A percentile compares a stretch with the other conserved stretches of the same genome.
Conservation (phyloP, 1,140 invertebrate genomes). For the Leucophenga varia region DNA sequence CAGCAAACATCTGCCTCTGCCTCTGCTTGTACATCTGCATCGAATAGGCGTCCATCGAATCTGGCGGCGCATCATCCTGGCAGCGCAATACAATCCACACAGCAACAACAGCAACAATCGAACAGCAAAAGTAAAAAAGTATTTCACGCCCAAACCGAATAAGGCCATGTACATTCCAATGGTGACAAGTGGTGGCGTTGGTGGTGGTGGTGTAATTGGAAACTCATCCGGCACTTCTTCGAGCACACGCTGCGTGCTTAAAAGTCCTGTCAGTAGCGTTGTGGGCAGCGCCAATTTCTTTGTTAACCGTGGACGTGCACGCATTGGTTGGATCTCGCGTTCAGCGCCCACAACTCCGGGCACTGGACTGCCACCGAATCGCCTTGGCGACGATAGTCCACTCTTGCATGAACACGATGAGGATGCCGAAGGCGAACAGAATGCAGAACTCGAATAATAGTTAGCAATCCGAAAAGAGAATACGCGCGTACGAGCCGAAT, state of each 20-base stretch:
- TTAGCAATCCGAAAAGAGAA: neutral
- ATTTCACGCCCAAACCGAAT: constrained; percentile 38
- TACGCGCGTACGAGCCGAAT: neutral
- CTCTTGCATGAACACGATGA: constrained; percentile 61
- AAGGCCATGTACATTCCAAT: constrained; percentile 52
- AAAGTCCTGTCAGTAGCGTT: constrained; percentile 47
- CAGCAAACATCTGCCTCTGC: constrained; percentile 2
- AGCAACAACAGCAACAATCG: neutral
- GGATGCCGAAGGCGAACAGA: constrained; percentile 49
- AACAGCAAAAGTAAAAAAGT: constrained; percentile 37
- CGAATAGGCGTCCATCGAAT: no score
- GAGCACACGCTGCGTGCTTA: constrained; percentile 28
- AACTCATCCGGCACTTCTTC: constrained; percentile 22
- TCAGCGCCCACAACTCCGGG: constrained; percentile 76
- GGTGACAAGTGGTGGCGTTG: constrained; percentile 23
- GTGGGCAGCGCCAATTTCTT: constrained; percentile 45
- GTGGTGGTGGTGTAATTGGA: no score
- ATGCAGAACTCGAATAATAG: constrained; percentile 14
- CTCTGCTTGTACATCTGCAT: neutral
- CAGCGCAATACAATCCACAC: neutral
- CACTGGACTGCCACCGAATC: constrained; percentile 58
- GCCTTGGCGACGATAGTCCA: constrained; percentile 63
- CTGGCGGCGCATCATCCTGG: no score
- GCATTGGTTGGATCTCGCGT: constrained; percentile 66
- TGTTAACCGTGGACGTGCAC: constrained; percentile 29